phyloP scores from a whole-genome alignment of 92 coral and sea anemone genomes.

The Isaurus tuberculatus region DNA sequence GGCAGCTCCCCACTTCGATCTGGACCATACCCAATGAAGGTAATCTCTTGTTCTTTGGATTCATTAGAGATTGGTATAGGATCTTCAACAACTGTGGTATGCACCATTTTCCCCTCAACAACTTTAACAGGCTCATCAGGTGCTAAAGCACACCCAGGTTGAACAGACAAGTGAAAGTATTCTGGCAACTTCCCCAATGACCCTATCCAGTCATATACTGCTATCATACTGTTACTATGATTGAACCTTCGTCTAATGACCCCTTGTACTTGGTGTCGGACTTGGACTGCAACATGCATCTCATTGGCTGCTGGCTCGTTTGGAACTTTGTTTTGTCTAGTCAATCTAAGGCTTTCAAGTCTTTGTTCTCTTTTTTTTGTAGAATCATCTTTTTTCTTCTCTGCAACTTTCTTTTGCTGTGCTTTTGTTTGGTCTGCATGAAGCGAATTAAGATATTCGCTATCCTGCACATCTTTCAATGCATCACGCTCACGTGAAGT shows the following conservation, averaged over 20 bases:
- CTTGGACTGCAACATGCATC: conserved; percentile 36
- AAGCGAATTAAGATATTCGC: conserved; percentile 47
- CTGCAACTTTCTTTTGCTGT: conserved; percentile 21
- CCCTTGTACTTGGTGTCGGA: conserved; percentile 51
- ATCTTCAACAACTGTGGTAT: conserved; percentile 17
- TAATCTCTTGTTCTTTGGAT: background rate
- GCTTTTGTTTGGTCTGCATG: conserved; percentile 53
- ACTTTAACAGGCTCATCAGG: conserved; percentile 44
- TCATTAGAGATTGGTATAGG: background rate
- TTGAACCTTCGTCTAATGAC: conserved; percentile 42
- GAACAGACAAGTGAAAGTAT: conserved; percentile 41
- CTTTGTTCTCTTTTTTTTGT: conserved; percentile 27
- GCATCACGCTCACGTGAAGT: conserved; percentile 49
- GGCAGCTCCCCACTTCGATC: conserved; percentile 14
- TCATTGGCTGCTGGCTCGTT: conserved; percentile 32
- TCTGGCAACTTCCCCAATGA: conserved; percentile 48
- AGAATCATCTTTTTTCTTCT: conserved; percentile 13
- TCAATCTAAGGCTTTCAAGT: conserved; percentile 26
- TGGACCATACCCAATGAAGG: conserved; percentile 21
- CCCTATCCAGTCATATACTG: conserved; percentile 67
- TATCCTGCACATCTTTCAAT: conserved; percentile 42
- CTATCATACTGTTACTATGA: conserved; percentile 24
- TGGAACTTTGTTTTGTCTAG: conserved; percentile 45
- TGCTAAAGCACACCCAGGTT: conserved; percentile 16
- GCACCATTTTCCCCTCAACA: conserved; percentile 33